Base-by-base conservation (phyloP, 2,797 vertebrate genomes). In the Hippocampus kuda region DNA sequence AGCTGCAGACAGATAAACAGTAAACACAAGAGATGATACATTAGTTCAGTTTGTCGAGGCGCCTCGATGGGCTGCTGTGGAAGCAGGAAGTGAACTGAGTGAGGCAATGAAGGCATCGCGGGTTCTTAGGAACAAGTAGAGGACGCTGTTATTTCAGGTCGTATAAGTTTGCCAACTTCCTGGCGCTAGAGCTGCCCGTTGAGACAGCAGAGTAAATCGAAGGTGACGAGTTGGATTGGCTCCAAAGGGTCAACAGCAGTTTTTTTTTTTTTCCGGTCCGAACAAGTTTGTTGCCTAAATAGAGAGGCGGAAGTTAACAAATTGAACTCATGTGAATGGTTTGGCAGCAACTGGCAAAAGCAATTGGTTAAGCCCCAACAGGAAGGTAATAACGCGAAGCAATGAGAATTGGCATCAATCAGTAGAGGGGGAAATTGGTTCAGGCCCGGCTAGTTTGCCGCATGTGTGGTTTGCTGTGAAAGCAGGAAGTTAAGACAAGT, bases 1-100 rank as follows among this genome's bases (percentile, higher is more conserved):
- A 88, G 88, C 85, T 89, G 85, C 84, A 79, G 80, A 83, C 85
- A 84, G 84, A 88, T 82, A 85, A 87, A 87, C 78, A 85, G 72
- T 38, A 65, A 65, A 68, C 76, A 75, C 42, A 66, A 46, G 44
- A 46, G 44, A 46, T 13, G 48, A 49, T 49, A 49, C 4, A 49
- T 49, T 10, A 24, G n/a, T 53, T 53, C 22, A 54, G 49, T 24
- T 24, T 56, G n/a, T 56, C n/a, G 34, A 34, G 34, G 34, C 34
- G 9, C 53, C 53, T 56, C 11, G 10, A 26, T 22, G n/a, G 53
- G 53, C 6, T 24, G 53, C 9, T n/a, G 53, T 24, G 20, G 10
- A 24, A 56, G 53, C 10, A 1, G n/a, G 53, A 24, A 56, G 10
- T 24, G 20, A 24, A 56, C 53, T 10, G 1, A n/a, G 6, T 51